Conservation (phyloP, 2,113 vertebrate genomes). For the Nematolebias whitei region DNA sequence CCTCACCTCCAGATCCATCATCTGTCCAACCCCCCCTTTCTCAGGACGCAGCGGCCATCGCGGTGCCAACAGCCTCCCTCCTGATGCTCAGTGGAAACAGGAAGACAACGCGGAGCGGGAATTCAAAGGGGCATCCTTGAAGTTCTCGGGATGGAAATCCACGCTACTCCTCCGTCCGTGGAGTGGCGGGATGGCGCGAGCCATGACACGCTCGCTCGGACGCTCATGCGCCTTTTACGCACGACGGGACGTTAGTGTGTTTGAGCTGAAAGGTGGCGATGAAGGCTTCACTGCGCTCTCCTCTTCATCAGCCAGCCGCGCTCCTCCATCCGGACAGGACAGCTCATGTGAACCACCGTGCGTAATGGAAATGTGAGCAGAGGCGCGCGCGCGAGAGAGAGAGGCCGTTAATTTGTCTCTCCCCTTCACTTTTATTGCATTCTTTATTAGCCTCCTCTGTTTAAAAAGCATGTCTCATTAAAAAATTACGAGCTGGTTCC, state of each 20-base stretch:
- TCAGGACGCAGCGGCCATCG: conserved; percentile 51
- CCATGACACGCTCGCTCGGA: background rate
- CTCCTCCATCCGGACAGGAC: conserved; percentile 34
- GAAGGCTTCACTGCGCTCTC: conserved; percentile 7
- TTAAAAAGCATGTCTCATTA: background rate
- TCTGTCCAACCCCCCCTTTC: background rate
- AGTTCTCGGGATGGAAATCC: conserved; percentile 34
- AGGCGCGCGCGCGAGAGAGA: too few species aligned
- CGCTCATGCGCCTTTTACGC: background rate
- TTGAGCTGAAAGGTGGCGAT: background rate
- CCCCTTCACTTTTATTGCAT: too few species aligned
- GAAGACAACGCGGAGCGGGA: background rate
- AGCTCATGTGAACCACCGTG: conserved; percentile 48
- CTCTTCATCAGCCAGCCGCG: conserved; percentile 23
- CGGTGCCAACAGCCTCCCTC: background rate
- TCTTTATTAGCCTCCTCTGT: too few species aligned
- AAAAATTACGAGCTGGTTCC: background rate
- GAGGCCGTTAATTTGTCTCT: too few species aligned
- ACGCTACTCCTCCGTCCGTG: conserved; percentile 5
- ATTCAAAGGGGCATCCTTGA: conserved; percentile 7
- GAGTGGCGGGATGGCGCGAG: conserved; percentile 12
- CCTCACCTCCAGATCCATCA: conserved; percentile 71
- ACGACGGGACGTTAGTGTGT: background rate
- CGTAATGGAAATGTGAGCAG: conserved; percentile 59
- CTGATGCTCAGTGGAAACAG: conserved; percentile 1